Evolutionary conservation across 1,140 invertebrate genomes (phyloP).

Genomic region (Gonatopus flavifemur): DNA sequence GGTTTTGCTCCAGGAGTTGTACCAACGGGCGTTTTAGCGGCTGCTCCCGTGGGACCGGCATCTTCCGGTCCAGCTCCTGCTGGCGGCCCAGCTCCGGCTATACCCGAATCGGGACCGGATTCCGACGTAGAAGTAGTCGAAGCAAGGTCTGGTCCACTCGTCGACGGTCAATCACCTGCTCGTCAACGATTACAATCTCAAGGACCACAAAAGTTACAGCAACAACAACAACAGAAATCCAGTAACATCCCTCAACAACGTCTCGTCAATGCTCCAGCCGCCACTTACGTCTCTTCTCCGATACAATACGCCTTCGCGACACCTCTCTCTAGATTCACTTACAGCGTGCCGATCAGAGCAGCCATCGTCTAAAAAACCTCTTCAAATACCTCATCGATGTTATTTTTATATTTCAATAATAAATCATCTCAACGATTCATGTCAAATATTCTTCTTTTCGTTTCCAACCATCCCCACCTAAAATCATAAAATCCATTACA

Average conservation of each 20-base stretch:
- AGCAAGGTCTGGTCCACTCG: slow-evolving; percentile 34
- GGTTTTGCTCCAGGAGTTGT: no score
- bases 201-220: slow-evolving; percentile 21
- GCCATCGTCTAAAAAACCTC: slow-evolving; percentile 31
- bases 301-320: slow-evolving; percentile 42
- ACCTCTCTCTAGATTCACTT: slow-evolving; percentile 38
- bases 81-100: slow-evolving; percentile 22
- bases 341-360: no score
- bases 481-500: no score
- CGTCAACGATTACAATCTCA: slow-evolving; percentile 2
- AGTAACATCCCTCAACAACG: slow-evolving; percentile 11
- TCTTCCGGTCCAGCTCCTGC: slow-evolving; percentile 23
- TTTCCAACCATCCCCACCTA: no score
- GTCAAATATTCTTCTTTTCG: no score
- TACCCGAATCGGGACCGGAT: slow-evolving; percentile 45
- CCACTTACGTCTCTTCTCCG: slow-evolving; percentile 47
- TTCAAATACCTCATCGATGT: no score
- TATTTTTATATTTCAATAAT: no score
- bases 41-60: slow-evolving; percentile 33
- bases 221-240: slow-evolving; percentile 12
- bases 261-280: slow-evolving; percentile 24
- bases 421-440: no score
- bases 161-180: not conserved
- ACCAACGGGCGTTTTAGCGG: slow-evolving; percentile 14
- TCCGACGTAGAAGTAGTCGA: slow-evolving; percentile 54